phyloP scores from a whole-genome alignment of 2,113 vertebrate species.

The Phaethon lepturus region DNA sequence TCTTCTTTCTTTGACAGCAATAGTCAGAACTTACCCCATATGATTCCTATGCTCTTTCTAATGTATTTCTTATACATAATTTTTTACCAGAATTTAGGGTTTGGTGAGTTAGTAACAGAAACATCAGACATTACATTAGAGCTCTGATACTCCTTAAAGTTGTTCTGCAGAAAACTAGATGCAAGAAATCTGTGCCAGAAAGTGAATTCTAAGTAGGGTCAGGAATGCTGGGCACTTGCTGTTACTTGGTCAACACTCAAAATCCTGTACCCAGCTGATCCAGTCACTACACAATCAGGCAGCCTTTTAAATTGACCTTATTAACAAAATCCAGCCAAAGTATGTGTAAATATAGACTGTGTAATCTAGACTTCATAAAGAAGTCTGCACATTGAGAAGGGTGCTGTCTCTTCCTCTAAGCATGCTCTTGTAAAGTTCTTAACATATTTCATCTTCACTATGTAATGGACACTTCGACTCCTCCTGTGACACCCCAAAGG shows the following conservation, averaged over 20 bases:
- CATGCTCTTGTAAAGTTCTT: background rate
- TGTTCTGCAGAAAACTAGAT: background rate
- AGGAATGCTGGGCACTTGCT: slow-evolving; percentile 1
- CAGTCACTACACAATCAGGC: background rate
- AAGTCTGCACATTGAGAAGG: background rate
- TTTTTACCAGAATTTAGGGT: background rate
- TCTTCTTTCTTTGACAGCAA: background rate
- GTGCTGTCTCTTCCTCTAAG: background rate
- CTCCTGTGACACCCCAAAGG: background rate
- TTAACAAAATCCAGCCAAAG: slow-evolving; percentile 30
- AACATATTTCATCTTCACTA: background rate
- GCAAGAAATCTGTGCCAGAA: background rate
- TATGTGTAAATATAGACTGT: slow-evolving; percentile 28
- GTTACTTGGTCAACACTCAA: slow-evolving; percentile 6
- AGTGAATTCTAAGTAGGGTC: background rate
- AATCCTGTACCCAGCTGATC: background rate
- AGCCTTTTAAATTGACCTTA: slow-evolving; percentile 39
- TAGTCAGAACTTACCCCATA: background rate
- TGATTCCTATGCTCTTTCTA: background rate
- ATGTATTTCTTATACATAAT: background rate
- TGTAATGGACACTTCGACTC: background rate
- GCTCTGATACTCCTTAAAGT: background rate
- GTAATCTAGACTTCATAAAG: background rate
- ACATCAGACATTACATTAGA: background rate
- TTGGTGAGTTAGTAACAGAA: background rate